A percentile compares a stretch with the other conserved stretches of the same genome.
These are phyloP conservation scores for Bos javanicus DNA, from an alignment of 2,113 vertebrate genomes.

Conservation along the genomic window DNA sequence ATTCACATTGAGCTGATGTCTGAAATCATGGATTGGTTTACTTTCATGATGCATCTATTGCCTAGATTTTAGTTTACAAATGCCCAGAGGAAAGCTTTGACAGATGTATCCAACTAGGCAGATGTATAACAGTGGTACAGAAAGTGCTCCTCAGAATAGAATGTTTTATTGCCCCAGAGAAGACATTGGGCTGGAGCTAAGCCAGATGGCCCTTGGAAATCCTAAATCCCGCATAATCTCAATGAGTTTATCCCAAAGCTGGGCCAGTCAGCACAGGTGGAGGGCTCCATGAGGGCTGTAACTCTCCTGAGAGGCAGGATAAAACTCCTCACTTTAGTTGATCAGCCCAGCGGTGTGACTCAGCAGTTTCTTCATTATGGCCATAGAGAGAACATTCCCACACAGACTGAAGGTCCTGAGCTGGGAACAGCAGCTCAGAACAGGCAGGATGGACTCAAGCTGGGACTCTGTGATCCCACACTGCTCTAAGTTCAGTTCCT, in stretches of 20 bases:
- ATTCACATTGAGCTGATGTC: neutral
- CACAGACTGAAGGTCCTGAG: neutral
- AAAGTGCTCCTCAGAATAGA: neutral
- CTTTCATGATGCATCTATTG: accelerated
- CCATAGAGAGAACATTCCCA: neutral
- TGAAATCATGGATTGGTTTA: accelerated
- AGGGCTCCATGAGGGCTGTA: neutral
- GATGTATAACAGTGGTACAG: accelerated
- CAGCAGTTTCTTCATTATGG: neutral
- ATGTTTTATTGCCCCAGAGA: accelerated
- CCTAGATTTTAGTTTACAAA: neutral
- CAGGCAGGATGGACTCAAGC: neutral
- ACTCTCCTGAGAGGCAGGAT: neutral
- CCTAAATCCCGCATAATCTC: neutral
- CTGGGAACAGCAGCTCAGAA: neutral
- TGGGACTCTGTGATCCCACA: neutral
- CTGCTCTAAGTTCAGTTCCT: neutral
- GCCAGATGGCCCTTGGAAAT: neutral
- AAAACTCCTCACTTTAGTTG: neutral
- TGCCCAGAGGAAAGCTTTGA: neutral
- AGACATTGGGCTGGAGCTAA: neutral
- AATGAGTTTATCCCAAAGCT: neutral
- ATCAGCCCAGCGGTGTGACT: neutral
- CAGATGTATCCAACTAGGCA: neutral
- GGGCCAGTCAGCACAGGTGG: neutral